phyloP scores from a whole-genome alignment of 2,797 vertebrate genomes.

The Mormyrops attenuatus region DNA sequence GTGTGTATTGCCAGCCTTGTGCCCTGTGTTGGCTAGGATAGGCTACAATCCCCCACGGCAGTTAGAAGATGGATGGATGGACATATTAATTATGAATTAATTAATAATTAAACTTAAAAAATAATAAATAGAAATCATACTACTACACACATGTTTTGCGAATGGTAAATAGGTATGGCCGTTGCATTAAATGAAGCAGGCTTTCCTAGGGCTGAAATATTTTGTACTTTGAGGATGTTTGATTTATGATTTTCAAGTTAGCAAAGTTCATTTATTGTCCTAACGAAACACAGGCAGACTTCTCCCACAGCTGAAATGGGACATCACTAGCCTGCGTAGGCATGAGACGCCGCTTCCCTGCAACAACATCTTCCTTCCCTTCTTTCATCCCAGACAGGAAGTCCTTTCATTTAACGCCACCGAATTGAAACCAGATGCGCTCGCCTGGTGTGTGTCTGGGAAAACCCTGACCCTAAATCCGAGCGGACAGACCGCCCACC shows the following conservation, averaged over 20 bases:
- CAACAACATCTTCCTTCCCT: background rate
- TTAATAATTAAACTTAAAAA: background rate
- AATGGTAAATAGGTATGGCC: background rate
- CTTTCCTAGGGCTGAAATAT: background rate
- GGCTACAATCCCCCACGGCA: background rate
- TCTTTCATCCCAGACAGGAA: slow-evolving; percentile 57
- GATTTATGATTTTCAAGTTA: background rate
- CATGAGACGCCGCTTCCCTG: background rate
- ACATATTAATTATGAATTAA: background rate
- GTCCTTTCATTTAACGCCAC: slow-evolving; percentile 43
- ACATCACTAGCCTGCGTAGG: background rate
- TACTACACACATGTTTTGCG: background rate
- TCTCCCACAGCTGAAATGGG: background rate
- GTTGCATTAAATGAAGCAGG: background rate
- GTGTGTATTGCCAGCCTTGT: background rate
- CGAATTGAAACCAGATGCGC: slow-evolving; percentile 70
- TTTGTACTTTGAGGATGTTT: background rate
- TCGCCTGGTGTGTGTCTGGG: slow-evolving; percentile 59
- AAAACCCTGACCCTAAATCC: slow-evolving; percentile 67
- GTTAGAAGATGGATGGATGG: background rate
- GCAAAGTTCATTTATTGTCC: background rate
- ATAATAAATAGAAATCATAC: background rate
- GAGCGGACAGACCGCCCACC: slow-evolving; percentile 44
- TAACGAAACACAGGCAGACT: background rate
- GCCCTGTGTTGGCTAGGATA: background rate